A percentile compares a stretch with the other conserved stretches of the same genome.
These are phyloP conservation scores for Brachyrhaphis roseni DNA, from an alignment of 2,797 vertebrate species.

Conservation along the genomic window DNA sequence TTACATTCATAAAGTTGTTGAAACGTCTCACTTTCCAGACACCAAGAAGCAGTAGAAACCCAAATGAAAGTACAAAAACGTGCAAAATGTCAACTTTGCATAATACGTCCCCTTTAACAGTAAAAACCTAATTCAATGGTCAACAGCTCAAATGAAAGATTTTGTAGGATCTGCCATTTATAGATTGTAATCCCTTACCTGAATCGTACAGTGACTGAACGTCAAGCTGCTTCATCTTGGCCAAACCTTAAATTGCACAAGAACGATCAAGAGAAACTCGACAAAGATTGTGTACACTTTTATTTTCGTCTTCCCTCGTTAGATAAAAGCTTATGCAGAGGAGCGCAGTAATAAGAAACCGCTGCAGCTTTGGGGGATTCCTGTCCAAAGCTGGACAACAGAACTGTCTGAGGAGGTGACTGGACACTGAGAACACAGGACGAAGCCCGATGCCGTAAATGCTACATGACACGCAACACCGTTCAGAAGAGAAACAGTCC, in stretches of 20 bases:
- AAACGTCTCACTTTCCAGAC: no score
- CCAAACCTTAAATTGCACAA: not conserved
- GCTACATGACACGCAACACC: slow-evolving; percentile 78
- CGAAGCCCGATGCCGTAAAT: slow-evolving; percentile 49
- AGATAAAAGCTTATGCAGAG: slow-evolving; percentile 80
- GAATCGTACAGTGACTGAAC: not conserved
- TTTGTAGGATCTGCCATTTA: not conserved
- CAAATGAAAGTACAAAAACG: no score
- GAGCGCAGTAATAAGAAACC: slow-evolving; percentile 65
- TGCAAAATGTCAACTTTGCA: not conserved
- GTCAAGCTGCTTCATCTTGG: not conserved
- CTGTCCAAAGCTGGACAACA: slow-evolving; percentile 62
- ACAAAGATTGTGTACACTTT: slow-evolving; percentile 61
- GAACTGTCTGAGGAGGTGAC: slow-evolving; percentile 66
- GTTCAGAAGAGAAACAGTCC: slow-evolving; percentile 60
- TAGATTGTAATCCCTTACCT: not conserved
- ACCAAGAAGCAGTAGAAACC: no score
- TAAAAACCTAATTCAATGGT: not conserved
- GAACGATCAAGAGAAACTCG: slow-evolving; percentile 33
- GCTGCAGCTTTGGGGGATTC: slow-evolving; percentile 63
- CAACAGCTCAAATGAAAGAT: not conserved
- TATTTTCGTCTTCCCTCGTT: slow-evolving; percentile 67
- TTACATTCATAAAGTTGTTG: no score
- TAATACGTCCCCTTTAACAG: no score
- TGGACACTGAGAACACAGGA: slow-evolving; percentile 48